A percentile compares a stretch with the other conserved stretches of the same genome.
phyloP scores from a whole-genome alignment of 2,797 vertebrate genomes.

The Aplochiton taeniatus region DNA sequence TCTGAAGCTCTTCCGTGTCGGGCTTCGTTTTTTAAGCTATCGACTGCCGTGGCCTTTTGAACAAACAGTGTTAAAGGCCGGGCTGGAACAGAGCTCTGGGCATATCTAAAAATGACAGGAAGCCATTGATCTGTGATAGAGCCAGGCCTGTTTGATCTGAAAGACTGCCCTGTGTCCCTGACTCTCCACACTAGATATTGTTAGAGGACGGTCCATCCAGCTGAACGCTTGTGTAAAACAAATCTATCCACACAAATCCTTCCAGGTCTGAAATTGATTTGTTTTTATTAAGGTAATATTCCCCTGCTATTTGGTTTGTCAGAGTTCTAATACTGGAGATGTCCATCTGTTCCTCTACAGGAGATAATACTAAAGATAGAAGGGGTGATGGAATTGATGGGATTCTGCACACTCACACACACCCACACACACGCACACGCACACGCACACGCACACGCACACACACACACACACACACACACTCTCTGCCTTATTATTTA shows the following conservation, averaged over 20 bases:
- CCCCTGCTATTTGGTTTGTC: too few species aligned
- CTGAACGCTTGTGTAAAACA: too few species aligned
- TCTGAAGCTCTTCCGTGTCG: slow-evolving; percentile 1
- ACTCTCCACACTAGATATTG: too few species aligned
- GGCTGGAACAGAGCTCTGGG: slow-evolving; percentile 13
- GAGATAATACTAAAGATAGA: too few species aligned
- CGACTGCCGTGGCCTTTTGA: slow-evolving; percentile 9
- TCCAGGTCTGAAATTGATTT: too few species aligned
- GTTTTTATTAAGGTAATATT: too few species aligned
- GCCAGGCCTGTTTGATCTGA: slow-evolving; percentile 27
- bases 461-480: neutral
- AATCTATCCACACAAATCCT: too few species aligned
- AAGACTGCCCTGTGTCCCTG: too few species aligned
- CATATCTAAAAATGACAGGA: slow-evolving; percentile 11
- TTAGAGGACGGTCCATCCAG: too few species aligned
- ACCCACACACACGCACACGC: neutral
- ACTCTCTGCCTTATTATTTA: neutral
- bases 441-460: neutral
- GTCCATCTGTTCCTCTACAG: too few species aligned
- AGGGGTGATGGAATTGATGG: too few species aligned
- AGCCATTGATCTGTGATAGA: neutral
- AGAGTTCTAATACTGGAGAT: too few species aligned
- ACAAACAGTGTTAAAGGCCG: slow-evolving; percentile 28
- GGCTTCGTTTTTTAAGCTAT: slow-evolving; percentile 1
- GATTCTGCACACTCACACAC: neutral